Percentiles rank a stretch among this genome's conserved stretches.
phyloP scores from a whole-genome alignment of 2,797 vertebrate species.

The Hylomyscus alleni region DNA sequence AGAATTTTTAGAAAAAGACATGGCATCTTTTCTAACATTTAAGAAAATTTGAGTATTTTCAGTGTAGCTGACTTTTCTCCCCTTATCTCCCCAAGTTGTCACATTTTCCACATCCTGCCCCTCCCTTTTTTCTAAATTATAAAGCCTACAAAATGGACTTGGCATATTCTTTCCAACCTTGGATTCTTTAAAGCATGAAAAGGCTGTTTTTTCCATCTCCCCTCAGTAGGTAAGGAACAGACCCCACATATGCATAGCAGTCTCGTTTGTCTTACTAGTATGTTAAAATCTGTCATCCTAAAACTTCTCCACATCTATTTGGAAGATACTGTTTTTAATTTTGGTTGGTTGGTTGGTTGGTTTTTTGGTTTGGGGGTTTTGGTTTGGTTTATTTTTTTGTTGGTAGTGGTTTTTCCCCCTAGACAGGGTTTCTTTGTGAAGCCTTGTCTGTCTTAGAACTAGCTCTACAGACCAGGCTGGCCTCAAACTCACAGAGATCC shows the following conservation, averaged over 20 bases:
- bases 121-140: neutral
- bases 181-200: constrained; percentile 48
- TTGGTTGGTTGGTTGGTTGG: too few relatives aligned
- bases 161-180: neutral
- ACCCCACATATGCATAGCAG: neutral
- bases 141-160: constrained; percentile 50
- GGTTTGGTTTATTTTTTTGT: neutral
- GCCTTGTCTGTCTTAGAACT: neutral
- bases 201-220: neutral
- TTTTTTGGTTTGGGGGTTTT: neutral
- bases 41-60: constrained; percentile 44
- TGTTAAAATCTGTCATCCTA: constrained; percentile 44
- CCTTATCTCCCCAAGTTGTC: neutral
- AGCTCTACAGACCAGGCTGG: neutral
- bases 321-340: neutral
- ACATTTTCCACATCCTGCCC: constrained; percentile 7
- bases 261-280: constrained; percentile 37
- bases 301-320: constrained; percentile 61
- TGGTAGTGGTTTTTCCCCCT: accelerated
- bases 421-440: neutral
- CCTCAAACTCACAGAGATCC: neutral
- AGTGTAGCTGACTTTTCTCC: neutral
- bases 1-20: neutral
- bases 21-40: constrained; percentile 38
- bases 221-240: neutral